These are phyloP conservation scores for Meta bourneti DNA, from an alignment of 2,888 invertebrate species.

Conservation along the genomic window DNA sequence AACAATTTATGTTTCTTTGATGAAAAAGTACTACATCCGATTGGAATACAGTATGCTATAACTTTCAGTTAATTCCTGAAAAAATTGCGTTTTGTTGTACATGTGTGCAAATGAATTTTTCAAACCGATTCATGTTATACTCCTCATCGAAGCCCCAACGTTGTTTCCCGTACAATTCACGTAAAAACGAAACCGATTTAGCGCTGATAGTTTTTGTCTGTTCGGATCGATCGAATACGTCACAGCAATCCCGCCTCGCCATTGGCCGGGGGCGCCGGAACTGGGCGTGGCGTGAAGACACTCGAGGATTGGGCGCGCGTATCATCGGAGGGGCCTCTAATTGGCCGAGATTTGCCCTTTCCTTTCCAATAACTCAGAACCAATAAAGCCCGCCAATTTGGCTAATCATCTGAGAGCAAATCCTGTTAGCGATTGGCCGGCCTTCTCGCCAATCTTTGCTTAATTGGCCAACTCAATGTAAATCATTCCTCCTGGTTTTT, in stretches of 20 bases:
- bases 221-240: conserved; percentile 7
- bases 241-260: conserved; percentile 10
- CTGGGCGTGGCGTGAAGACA: conserved; percentile 38
- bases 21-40: no score
- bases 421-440: conserved; percentile 60
- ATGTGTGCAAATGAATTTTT: no score
- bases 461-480: conserved; percentile 57
- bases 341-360: conserved; percentile 74
- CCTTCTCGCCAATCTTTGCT: conserved; percentile 54
- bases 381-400: conserved; percentile 75
- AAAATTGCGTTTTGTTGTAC: no score
- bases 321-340: conserved; percentile 66
- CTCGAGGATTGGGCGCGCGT: conserved; percentile 65
- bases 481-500: conserved; percentile 51
- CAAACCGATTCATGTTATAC: no score
- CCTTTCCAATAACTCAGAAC: conserved; percentile 64
- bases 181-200: no score
- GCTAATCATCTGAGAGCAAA: conserved; percentile 75
- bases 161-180: no score
- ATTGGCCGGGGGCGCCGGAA: conserved; percentile 39
- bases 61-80: no score
- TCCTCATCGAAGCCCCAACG: no score
- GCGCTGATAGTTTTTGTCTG: no score
- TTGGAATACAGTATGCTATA: no score
- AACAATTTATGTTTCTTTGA: no score